phyloP scores from a whole-genome alignment of 1,140 invertebrate genomes.

The Drosophila malerkotliana region DNA sequence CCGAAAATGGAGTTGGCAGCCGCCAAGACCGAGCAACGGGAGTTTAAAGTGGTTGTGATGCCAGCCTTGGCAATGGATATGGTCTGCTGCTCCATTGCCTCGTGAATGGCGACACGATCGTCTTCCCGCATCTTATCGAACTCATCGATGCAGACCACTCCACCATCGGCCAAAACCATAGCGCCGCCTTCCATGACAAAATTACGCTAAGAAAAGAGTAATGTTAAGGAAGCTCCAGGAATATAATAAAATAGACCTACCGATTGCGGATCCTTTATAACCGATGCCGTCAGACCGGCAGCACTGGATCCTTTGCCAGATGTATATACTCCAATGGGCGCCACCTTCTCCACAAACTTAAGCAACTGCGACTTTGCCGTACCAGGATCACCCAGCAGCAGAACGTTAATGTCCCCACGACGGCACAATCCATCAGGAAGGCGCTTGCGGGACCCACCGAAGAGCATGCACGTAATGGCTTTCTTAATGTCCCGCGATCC shows the following conservation, averaged over 20 bases:
- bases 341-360: conserved; percentile 98
- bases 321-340: conserved; percentile 98
- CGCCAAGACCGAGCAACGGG: conserved; percentile 98
- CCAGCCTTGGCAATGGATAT: conserved; percentile 99
- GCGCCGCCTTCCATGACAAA: conserved; percentile 99
- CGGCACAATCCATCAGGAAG: conserved; percentile 97
- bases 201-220: conserved; percentile 89
- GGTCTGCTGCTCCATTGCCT: conserved; percentile 99
- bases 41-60: conserved; percentile 99
- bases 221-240: conserved; percentile 16
- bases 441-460: conserved; percentile 95
- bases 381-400: conserved; percentile 98
- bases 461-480: conserved; percentile 97
- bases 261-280: conserved; percentile 95
- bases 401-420: conserved; percentile 98
- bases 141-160: conserved; percentile 99
- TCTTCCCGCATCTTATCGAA: conserved; percentile 99
- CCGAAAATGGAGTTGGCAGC: conserved; percentile 99
- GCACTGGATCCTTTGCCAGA: conserved; percentile 99
- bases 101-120: conserved; percentile 99
- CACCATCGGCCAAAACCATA: conserved; percentile 99
- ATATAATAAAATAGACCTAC: conserved; percentile 85
- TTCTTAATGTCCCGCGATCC: conserved; percentile 98
- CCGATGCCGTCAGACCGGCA: conserved; percentile 99
- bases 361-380: conserved; percentile 99